These are phyloP conservation scores for Junonia oenone DNA, from an alignment of 2,888 invertebrate species.

Conservation along the genomic window DNA sequence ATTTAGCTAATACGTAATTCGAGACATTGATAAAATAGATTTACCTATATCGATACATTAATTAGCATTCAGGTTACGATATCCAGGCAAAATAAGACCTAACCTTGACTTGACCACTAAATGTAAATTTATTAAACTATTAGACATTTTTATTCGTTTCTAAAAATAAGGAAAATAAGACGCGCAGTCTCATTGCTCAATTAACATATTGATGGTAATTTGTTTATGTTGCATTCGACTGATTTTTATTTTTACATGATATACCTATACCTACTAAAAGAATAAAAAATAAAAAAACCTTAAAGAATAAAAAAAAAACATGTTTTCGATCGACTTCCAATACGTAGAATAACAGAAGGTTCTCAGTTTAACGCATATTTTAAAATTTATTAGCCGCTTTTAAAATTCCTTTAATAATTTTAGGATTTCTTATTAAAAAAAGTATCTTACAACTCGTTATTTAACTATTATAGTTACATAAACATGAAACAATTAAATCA, in stretches of 20 bases:
- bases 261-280: not conserved
- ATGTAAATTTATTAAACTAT: not conserved
- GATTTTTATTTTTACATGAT: not conserved
- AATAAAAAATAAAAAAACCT: too few species aligned
- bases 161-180: not conserved
- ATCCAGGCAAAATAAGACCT: not conserved
- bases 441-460: too few species aligned
- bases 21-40: not conserved
- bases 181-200: not conserved
- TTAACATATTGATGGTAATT: not conserved
- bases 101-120: constrained; percentile 10
- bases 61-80: constrained; percentile 10
- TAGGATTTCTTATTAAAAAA: too few species aligned
- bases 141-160: not conserved
- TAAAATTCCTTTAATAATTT: too few species aligned
- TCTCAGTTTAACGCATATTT: too few species aligned
- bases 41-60: not conserved
- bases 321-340: too few species aligned
- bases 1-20: not conserved
- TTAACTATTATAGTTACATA: too few species aligned
- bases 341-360: too few species aligned
- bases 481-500: too few species aligned
- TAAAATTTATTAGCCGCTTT: too few species aligned
- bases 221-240: not conserved
- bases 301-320: too few species aligned